A percentile compares a stretch with the other conserved stretches of the same genome.
These are phyloP conservation scores for Tetramorium simillimum DNA, from an alignment of 1,140 invertebrate genomes.

Conservation along the genomic window DNA sequence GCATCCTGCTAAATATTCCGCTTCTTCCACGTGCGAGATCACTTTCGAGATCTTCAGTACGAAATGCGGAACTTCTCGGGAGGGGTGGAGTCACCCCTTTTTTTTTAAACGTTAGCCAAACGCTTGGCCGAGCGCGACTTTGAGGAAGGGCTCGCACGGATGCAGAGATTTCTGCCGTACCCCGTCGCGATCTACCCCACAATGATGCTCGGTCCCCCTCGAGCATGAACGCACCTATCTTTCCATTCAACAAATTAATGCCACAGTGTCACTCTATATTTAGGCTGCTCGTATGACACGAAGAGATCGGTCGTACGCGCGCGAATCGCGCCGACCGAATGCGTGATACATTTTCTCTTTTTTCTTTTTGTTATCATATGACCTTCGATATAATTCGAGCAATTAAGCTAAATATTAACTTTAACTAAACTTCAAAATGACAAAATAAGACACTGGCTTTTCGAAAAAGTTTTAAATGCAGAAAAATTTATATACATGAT, in stretches of 20 bases:
- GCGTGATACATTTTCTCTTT: neutral
- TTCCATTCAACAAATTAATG: constrained; percentile 84
- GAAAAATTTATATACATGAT: neutral
- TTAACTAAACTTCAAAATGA: neutral
- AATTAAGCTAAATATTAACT: neutral
- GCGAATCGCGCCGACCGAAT: constrained; percentile 1
- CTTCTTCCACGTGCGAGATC: neutral
- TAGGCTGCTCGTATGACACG: constrained; percentile 67
- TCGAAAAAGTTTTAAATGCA: neutral
- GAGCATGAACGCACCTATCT: constrained; percentile 81
- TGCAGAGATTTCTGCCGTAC: constrained; percentile 75
- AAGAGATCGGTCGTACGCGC: constrained; percentile 38
- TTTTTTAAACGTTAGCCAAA: neutral
- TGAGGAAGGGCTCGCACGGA: constrained; percentile 46
- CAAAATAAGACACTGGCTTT: neutral
- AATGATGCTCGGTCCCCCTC: constrained; percentile 78
- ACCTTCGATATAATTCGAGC: no score
- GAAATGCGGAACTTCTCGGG: neutral
- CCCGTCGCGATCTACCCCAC: constrained; percentile 74
- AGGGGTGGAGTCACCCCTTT: neutral
- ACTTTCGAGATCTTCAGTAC: constrained; percentile 17
- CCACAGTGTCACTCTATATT: constrained; percentile 84
- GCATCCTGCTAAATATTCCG: neutral
- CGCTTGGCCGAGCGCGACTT: constrained; percentile 4
- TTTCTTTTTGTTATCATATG: neutral